Percentiles rank a stretch among this genome's conserved stretches.
These are phyloP conservation scores for Umimayanthus kanabou DNA, from an alignment of 92 coral and sea anemone species.

Conservation along the genomic window DNA sequence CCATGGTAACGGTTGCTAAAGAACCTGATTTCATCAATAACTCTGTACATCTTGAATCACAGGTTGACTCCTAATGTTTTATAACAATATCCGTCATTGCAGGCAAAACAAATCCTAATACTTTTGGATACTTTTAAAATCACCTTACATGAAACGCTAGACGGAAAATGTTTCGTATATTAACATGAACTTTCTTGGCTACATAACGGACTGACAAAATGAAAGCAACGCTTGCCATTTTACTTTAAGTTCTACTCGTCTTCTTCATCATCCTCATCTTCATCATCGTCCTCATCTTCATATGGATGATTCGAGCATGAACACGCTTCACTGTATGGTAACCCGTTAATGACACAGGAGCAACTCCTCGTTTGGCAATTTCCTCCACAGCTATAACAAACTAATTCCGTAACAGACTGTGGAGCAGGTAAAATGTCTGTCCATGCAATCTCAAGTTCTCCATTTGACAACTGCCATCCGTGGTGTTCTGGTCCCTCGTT, in stretches of 20 bases:
- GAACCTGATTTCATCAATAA: neutral
- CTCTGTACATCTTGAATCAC: too few species aligned
- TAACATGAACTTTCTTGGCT: neutral
- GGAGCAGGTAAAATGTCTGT: constrained; percentile 56
- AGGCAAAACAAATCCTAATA: neutral
- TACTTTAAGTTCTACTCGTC: neutral
- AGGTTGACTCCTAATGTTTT: neutral
- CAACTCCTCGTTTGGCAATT: constrained; percentile 49
- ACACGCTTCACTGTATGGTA: constrained; percentile 51
- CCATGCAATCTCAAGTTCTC: constrained; percentile 48
- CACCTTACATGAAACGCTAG: neutral
- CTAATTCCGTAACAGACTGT: constrained; percentile 54
- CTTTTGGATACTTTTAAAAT: neutral
- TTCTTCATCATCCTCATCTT: constrained; percentile 41
- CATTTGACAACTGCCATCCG: constrained; percentile 51
- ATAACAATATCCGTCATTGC: neutral
- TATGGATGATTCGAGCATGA: constrained; percentile 32
- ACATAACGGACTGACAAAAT: neutral
- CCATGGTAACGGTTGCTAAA: constrained; percentile 1
- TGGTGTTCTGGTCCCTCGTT: constrained; percentile 48
- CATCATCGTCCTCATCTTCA: constrained; percentile 13
- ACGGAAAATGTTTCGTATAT: neutral
- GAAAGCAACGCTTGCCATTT: neutral
- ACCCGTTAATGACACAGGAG: constrained; percentile 53
- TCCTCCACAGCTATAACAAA: constrained; percentile 55